These are phyloP conservation scores for Dolomedes plantarius DNA, from an alignment of 2,888 invertebrate genomes.

Conservation along the genomic window DNA sequence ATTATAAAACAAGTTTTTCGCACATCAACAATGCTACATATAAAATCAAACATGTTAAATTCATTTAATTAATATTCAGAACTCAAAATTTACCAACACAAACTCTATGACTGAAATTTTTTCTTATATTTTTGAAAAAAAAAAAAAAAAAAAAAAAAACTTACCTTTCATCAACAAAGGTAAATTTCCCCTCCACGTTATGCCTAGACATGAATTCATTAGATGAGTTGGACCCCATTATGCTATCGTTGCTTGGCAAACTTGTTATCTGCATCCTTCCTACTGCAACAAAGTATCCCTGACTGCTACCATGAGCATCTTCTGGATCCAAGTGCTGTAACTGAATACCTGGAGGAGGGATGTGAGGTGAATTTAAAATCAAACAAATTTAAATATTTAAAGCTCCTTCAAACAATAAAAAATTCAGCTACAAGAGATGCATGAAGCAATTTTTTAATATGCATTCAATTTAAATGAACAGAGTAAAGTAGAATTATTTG, in stretches of 20 bases:
- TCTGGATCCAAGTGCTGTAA: conserved; percentile 84
- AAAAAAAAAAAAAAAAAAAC: background rate
- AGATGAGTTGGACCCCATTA: conserved; percentile 89
- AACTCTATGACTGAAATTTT: no score
- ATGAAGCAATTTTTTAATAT: no score
- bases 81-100: background rate
- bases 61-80: no score
- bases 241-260: conserved; percentile 93
- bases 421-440: background rate
- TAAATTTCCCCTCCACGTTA: conserved; percentile 97
- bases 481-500: no score
- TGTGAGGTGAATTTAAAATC: conserved; percentile 68
- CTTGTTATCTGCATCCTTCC: conserved; percentile 97
- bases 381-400: conserved; percentile 65
- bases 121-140: no score
- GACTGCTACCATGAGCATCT: conserved; percentile 83
- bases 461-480: no score
- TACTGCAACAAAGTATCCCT: conserved; percentile 98
- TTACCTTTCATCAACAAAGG: conserved; percentile 94
- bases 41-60: no score
- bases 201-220: conserved; percentile 97
- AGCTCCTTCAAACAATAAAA: conserved; percentile 31
- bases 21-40: no score
- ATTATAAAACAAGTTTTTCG: no score
- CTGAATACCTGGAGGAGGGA: conserved; percentile 88